Percentiles rank a stretch among this genome's conserved stretches.
Conservation (phyloP, 1,140 invertebrate species). For the Phocides pigmalion region DNA sequence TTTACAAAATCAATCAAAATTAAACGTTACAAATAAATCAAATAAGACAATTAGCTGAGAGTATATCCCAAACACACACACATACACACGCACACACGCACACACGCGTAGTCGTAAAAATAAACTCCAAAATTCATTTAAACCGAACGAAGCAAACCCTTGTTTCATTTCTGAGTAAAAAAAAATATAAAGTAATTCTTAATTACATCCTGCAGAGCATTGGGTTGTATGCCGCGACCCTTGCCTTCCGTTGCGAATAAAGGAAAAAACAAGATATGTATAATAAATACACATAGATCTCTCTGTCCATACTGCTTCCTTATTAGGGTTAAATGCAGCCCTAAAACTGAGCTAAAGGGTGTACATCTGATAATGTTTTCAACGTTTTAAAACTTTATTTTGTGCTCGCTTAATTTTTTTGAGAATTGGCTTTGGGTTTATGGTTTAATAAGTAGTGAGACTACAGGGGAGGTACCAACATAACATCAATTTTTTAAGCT, state of each 20-base stretch:
- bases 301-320: conserved; percentile 30
- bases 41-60: no score
- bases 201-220: conserved; percentile 28
- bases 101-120: not conserved
- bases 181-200: conserved; percentile 31
- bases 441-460: no score
- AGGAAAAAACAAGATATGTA: conserved; percentile 34
- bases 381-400: not conserved
- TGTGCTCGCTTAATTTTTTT: no score
- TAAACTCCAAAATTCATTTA: conserved; percentile 21
- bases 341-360: conserved; percentile 23
- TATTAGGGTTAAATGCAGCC: conserved; percentile 32
- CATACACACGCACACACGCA: not conserved
- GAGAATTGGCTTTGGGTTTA: no score
- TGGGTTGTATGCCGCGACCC: conserved; percentile 17
- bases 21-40: no score
- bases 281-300: conserved; percentile 26
- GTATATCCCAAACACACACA: not conserved
- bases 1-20: no score
- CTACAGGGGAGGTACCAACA: no score
- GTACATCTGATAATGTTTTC: not conserved
- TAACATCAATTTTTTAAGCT: no score
- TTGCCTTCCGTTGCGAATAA: conserved; percentile 25
- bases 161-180: conserved; percentile 1
- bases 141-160: not conserved